Percentiles rank a stretch among this genome's conserved stretches.
phyloP scores from a whole-genome alignment of 2,888 invertebrate genomes.

The Yponomeuta cagnagella region DNA sequence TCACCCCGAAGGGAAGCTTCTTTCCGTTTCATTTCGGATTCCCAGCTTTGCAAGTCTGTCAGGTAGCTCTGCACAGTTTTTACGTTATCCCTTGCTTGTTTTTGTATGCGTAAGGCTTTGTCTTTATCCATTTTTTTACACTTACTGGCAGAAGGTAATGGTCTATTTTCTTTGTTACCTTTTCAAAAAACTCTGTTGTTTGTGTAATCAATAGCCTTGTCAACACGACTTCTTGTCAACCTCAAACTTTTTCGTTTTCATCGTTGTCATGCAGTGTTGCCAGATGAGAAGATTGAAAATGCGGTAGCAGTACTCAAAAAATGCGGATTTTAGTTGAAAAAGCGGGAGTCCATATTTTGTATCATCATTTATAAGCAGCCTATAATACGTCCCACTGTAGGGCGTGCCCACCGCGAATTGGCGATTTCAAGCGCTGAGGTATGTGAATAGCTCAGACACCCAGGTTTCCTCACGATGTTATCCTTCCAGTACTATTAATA shows the following conservation, averaged over 20 bases:
- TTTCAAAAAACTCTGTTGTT: slow-evolving; percentile 10
- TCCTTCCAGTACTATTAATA: no score
- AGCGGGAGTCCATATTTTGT: no score
- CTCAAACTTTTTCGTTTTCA: slow-evolving; percentile 8
- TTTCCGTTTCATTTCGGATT: slow-evolving; percentile 82
- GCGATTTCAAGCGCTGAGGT: no score
- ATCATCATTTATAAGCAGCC: no score
- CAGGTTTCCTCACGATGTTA: no score
- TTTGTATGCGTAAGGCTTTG: slow-evolving; percentile 80
- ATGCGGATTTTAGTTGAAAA: no score
- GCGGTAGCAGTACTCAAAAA: no score
- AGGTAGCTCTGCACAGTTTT: slow-evolving; percentile 81
- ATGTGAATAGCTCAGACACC: no score
- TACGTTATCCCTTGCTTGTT: slow-evolving; percentile 82
- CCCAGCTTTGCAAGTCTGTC: slow-evolving; percentile 83
- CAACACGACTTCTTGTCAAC: neutral
- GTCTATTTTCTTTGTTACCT: slow-evolving; percentile 15
- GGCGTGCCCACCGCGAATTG: no score
- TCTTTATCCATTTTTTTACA: slow-evolving; percentile 42
- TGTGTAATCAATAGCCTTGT: slow-evolving; percentile 6
- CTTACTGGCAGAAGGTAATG: neutral
- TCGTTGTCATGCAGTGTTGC: neutral
- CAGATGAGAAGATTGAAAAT: neutral
- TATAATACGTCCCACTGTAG: no score
- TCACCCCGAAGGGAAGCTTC: slow-evolving; percentile 74